A percentile compares a stretch with the other conserved stretches of the same genome.
Conservation (phyloP, 1,140 invertebrate genomes). For the Portunus trituberculatus region DNA sequence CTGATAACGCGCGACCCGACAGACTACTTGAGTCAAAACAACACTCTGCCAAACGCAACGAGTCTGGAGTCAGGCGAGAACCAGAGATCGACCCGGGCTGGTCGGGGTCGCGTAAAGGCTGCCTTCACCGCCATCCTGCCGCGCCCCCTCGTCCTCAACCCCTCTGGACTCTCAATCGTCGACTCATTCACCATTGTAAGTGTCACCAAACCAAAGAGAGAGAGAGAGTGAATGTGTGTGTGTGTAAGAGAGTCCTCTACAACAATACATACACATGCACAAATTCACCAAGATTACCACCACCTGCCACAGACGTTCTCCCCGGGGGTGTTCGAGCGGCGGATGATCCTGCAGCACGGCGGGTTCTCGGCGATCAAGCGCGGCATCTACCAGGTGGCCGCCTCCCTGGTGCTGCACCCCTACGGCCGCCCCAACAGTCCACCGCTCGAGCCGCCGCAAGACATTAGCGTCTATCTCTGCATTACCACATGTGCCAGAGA, state of each 20-base stretch:
- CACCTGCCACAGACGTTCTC: conserved; percentile 60
- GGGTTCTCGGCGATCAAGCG: conserved; percentile 60
- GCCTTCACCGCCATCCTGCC: conserved; percentile 62
- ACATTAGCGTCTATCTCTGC: conserved; percentile 66
- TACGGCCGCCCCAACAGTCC: conserved; percentile 39
- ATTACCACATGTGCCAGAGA: conserved; percentile 58
- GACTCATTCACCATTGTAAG: conserved; percentile 70
- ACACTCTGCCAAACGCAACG: background rate
- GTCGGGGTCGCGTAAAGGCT: conserved; percentile 55
- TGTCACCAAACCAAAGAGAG: background rate
- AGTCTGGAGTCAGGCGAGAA: background rate
- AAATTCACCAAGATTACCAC: background rate
- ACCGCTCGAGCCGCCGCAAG: conserved; percentile 37
- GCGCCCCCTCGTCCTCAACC: conserved; percentile 26
- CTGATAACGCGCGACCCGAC: background rate
- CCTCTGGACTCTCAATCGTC: conserved; percentile 59
- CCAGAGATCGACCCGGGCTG: background rate
- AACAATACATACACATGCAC: background rate
- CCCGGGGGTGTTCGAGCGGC: conserved; percentile 67
- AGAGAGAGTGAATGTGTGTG: background rate
- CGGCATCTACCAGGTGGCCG: conserved; percentile 68
- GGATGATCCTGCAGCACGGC: conserved; percentile 71
- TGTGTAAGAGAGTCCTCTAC: too few species aligned
- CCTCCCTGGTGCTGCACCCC: conserved; percentile 62
- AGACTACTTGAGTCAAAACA: conserved; percentile 60